Evolutionary conservation across 2,113 vertebrate genomes (phyloP).

Genomic region (Antigone vipio): DNA sequence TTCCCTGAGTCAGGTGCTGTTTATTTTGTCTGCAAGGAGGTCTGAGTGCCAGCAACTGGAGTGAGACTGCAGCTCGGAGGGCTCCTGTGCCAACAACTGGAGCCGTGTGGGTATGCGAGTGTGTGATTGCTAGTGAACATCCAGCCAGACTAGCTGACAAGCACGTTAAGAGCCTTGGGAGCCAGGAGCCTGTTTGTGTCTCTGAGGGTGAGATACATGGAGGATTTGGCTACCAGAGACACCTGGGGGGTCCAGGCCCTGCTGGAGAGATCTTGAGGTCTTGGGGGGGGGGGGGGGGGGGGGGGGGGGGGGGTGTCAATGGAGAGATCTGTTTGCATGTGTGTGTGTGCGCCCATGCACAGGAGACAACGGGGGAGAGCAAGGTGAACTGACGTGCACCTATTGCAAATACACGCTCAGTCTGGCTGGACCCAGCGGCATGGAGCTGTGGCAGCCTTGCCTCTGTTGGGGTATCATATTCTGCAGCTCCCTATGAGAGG

Average conservation of each 20-base stretch:
- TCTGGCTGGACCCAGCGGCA: background rate
- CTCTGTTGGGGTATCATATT: background rate
- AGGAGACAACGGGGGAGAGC: background rate
- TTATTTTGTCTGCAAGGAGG: background rate
- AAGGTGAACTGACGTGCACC: background rate
- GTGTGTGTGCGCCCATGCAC: too few relatives aligned
- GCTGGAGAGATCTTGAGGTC: background rate
- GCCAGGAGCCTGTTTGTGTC: background rate
- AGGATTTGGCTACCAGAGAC: background rate
- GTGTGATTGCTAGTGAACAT: background rate
- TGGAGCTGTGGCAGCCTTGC: background rate
- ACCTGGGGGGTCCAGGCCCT: background rate
- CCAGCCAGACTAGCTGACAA: background rate
- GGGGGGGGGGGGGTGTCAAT: background rate
- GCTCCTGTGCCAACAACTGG: background rate
- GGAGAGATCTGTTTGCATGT: background rate
- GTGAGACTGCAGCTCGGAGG: background rate
- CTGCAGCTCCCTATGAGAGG: fast-evolving
- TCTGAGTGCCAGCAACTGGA: background rate
- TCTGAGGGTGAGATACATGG: background rate
- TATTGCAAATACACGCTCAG: background rate
- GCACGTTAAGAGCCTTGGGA: background rate
- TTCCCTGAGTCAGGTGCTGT: background rate
- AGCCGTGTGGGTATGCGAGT: background rate
- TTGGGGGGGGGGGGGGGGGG: too few relatives aligned